Evolutionary conservation across 2,113 vertebrate genomes (phyloP), one percentile per base, ranked within the genome.

Genomic region (Eptesicus fuscus): DNA sequence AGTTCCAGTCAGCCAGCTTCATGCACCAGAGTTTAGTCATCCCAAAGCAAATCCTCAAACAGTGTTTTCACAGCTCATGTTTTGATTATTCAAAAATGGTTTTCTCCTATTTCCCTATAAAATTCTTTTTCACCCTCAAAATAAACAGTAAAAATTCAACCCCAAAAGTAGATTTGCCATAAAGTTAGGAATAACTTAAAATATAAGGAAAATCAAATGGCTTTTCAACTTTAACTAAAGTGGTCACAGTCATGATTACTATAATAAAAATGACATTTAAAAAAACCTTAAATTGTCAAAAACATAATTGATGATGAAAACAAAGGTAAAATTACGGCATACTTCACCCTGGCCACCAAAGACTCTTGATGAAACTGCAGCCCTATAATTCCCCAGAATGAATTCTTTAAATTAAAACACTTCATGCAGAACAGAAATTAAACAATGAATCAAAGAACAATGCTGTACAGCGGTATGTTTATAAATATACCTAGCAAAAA

Each of bases 391-490:
- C 61, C 77, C 65, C 63, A 61, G 95, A 92, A 97, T 94, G 96
- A 98, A 96, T 97, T 97, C 96, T 96, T 97, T 97, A 98, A 97
- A 98, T 98, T 97, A 97, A 97, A 97, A 97, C 77, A 97, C 86
- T 95, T 96, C 97, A 97, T 94, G 96, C 95, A 95, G 97, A 97
- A 98, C 96, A 97, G 93, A 97, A 97, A 97, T 98, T 98, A 76
- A 98, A 96, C 77, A 94, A 97, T 95, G 93, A 97, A 97, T 97
- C 94, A 98, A 97, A 96, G 95, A 98, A 93, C 92, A 98, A 97
- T 91, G 86, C 91, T 93, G 32, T 87, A 73, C 89, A 94, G 47
- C 74, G n/a, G 74, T 78, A 70, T 0, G 0, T 65, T 95, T 96
- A 95, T 96, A 78, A 97, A 90, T 90, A 98, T 86, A 79, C 83